A percentile compares a stretch with the other conserved stretches of the same genome.
These are phyloP conservation scores for Merodon equestris DNA, from an alignment of 2,888 invertebrate species.

Conservation along the genomic window DNA sequence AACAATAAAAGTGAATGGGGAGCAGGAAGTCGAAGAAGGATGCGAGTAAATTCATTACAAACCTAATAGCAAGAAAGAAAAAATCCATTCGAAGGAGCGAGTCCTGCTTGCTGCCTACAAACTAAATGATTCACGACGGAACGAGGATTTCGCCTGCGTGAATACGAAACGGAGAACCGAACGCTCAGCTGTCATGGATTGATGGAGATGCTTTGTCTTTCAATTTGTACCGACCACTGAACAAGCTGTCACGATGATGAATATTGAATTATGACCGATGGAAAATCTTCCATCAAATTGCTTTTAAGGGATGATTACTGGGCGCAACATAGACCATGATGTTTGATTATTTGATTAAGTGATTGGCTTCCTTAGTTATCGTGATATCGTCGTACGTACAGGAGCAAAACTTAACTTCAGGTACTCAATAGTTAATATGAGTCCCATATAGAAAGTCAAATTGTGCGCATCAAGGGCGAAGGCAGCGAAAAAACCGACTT, in stretches of 20 bases:
- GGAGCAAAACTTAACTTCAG: no score
- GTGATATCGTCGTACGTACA: no score
- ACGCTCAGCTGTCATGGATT: background rate
- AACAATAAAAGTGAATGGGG: no score
- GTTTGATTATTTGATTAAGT: background rate
- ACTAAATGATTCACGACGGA: constrained; percentile 23
- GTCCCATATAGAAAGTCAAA: no score
- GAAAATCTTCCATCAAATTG: constrained; percentile 32
- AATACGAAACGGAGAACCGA: background rate
- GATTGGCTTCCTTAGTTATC: no score
- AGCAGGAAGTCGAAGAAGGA: no score
- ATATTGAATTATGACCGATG: constrained; percentile 39
- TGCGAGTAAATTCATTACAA: constrained; percentile 37
- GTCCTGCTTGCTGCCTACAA: background rate
- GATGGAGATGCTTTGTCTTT: constrained; percentile 2
- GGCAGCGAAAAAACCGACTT: no score
- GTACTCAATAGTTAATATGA: no score
- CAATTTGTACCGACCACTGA: constrained; percentile 8
- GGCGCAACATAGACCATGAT: background rate
- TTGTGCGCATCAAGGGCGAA: no score
- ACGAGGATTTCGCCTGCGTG: background rate
- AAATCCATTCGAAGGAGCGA: background rate
- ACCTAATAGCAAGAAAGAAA: constrained; percentile 11
- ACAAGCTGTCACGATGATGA: background rate
- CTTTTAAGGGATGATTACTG: constrained; percentile 11